These are phyloP conservation scores for Osmerus eperlanus DNA, from an alignment of 2,113 vertebrate species.

Conservation along the genomic window DNA sequence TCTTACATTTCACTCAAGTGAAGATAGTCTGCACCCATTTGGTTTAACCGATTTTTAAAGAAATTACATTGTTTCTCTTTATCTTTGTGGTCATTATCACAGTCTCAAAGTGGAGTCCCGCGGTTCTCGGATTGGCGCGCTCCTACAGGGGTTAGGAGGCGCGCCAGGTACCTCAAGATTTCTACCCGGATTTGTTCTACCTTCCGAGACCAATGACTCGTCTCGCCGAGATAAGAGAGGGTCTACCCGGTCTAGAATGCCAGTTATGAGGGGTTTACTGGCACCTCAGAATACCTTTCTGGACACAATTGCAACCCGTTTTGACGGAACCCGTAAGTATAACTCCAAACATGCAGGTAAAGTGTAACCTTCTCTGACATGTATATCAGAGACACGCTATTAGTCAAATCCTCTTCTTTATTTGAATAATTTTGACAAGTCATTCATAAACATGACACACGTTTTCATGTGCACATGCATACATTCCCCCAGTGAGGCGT, in stretches of 20 bases:
- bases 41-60: too few relatives aligned
- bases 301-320: constrained; percentile 87
- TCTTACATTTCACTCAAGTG: neutral
- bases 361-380: too few relatives aligned
- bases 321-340: constrained; percentile 87
- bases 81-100: constrained; percentile 41
- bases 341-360: too few relatives aligned
- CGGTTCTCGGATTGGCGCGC: constrained; percentile 63
- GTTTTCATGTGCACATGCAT: too few relatives aligned
- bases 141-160: constrained; percentile 67
- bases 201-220: constrained; percentile 52
- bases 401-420: too few relatives aligned
- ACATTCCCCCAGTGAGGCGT: too few relatives aligned
- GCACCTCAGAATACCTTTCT: constrained; percentile 87
- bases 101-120: constrained; percentile 63
- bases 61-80: neutral
- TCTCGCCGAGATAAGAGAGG: constrained; percentile 66
- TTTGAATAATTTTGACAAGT: too few relatives aligned
- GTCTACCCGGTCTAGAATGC: constrained; percentile 77
- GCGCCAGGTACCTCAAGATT: constrained; percentile 61
- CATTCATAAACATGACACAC: too few relatives aligned
- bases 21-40: constrained; percentile 26
- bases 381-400: too few relatives aligned
- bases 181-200: constrained; percentile 63
- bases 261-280: constrained; percentile 91